phyloP scores from a whole-genome alignment of 2,113 vertebrate genomes.

The Guaruba guarouba region DNA sequence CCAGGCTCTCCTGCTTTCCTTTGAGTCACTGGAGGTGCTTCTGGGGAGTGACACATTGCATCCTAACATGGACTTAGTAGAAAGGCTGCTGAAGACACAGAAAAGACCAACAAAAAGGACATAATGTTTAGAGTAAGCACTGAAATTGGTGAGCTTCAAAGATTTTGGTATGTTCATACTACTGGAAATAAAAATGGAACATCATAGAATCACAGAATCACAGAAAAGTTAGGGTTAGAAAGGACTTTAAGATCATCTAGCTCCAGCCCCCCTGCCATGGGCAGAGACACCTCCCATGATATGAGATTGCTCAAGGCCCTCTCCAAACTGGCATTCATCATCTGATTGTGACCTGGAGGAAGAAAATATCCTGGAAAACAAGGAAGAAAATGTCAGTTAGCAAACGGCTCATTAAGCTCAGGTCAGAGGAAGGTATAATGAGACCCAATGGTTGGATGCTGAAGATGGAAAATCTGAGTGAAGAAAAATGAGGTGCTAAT shows the following conservation, averaged over 20 bases:
- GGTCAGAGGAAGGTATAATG: neutral
- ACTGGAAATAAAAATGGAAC: neutral
- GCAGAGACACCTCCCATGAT: neutral
- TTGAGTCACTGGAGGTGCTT: neutral
- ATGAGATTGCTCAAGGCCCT: neutral
- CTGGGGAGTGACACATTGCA: neutral
- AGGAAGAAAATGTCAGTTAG: neutral
- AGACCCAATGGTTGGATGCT: neutral
- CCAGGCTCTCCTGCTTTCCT: neutral
- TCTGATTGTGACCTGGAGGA: neutral
- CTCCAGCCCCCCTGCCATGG: neutral
- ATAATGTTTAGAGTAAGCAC: neutral
- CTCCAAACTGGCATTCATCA: neutral
- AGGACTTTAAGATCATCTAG: neutral
- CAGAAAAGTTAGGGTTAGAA: neutral
- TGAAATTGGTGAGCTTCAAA: neutral
- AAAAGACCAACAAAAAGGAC: accelerated
- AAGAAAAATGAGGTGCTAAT: neutral
- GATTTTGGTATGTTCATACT: neutral
- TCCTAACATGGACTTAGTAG: neutral
- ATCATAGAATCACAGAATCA: neutral
- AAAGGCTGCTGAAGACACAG: neutral
- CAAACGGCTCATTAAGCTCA: neutral
- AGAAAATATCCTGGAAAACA: neutral
- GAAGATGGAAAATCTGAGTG: neutral